Conservation (phyloP, 1,140 invertebrate genomes). For the Drosophila pruinosa region DNA sequence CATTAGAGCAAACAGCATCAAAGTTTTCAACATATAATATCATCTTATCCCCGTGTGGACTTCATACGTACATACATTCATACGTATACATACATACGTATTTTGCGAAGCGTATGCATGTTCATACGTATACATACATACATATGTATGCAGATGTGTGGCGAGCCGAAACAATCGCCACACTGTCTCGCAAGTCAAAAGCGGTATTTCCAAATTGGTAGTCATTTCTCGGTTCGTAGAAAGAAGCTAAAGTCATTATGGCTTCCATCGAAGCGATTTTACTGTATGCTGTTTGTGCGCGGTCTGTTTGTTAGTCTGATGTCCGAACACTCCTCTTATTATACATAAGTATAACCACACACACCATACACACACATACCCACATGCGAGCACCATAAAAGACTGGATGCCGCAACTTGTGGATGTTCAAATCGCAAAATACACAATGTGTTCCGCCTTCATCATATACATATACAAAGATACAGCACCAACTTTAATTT, state of each 20-base stretch:
- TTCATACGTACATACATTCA: neutral
- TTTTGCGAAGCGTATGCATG: neutral
- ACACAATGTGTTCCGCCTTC: constrained; percentile 78
- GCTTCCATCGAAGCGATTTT: constrained; percentile 80
- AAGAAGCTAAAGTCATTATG: constrained; percentile 78
- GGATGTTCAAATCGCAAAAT: constrained; percentile 79
- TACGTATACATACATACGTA: neutral
- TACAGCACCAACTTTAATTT: constrained; percentile 73
- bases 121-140: neutral
- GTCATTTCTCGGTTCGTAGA: constrained; percentile 79
- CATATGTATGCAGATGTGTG: constrained; percentile 2
- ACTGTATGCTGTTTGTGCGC: constrained; percentile 70
- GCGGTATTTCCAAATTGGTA: constrained; percentile 77
- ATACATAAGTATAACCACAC: constrained; percentile 64
- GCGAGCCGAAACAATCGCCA: constrained; percentile 56
- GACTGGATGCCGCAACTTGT: constrained; percentile 74
- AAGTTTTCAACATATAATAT: constrained; percentile 13
- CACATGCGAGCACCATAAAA: constrained; percentile 60
- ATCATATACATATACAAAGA: constrained; percentile 53
- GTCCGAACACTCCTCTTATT: constrained; percentile 78
- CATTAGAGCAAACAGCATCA: constrained; percentile 17
- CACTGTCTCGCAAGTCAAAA: constrained; percentile 79
- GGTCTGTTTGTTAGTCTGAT: constrained; percentile 78
- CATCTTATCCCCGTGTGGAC: neutral
- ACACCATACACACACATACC: constrained; percentile 19